Evolutionary conservation across 2,888 invertebrate genomes (phyloP), one percentile per base, ranked within the genome.

Genomic region (Sipunculus nudus): DNA sequence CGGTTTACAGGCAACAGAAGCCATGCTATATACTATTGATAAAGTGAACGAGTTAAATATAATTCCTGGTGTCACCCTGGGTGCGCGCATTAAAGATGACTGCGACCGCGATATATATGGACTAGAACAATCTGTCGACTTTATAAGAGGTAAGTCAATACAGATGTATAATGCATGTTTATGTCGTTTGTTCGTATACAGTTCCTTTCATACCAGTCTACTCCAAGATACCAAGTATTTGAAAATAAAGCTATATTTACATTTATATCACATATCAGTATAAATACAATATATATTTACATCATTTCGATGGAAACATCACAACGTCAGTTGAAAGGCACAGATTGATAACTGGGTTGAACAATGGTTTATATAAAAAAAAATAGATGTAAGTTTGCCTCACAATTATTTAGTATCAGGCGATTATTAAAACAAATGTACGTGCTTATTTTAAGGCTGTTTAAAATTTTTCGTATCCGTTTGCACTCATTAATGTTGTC

Each of bases 51-150:
- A 70, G 81, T 86, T 58, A 4, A 86, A 87, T 57, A 85, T 91
- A 67, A 86, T 93, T 66, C 92, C 92, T 0, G 92, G 91, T 53
- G 89, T 94, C 53, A 89, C 87, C 4, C 85, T 96, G 13, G 95
- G 95, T 39, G 93, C 93, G 10, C 92, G 94, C 79, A 90, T 96
- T 53, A 86, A 96, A 66, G 96, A 96, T 79, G 96, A 96, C 84
- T 96, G 96, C 84, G 96, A 96, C 86, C 92, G 94, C 85, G 96
- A 96, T 81, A 96, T 95, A 0, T 95, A 95, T 78, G 96, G 96
- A 0, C 86, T 96, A 69, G 95, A 96, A 82, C 95, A 96, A 90
- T 94, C 95, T 19, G 92, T 96, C 19, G 95, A 96, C 85, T 96
- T 96, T 83, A 96, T 96, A 66, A 93, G 95, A 91, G 95, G 96